Conservation (phyloP, 2,888 invertebrate species). For the Norana najaformis region DNA sequence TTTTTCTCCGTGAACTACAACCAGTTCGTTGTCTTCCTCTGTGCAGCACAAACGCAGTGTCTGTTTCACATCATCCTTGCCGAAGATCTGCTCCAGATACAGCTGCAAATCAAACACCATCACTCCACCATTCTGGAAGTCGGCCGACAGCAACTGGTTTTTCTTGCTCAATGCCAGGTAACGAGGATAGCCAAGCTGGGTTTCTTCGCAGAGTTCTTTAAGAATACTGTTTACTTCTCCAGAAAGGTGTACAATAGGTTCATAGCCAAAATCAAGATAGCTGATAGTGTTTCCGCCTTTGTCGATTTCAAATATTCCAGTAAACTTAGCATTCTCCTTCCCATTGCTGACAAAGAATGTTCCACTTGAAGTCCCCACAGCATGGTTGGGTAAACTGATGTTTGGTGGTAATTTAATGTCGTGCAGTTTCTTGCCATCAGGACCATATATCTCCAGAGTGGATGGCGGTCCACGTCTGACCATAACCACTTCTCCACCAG, state of each 20-base stretch:
- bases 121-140: neutral
- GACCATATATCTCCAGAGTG: neutral
- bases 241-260: neutral
- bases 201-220: neutral
- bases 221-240: neutral
- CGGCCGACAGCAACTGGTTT: neutral
- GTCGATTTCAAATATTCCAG: constrained; percentile 5
- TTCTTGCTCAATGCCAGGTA: neutral
- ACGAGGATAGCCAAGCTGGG: neutral
- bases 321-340: neutral
- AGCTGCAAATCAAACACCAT: neutral
- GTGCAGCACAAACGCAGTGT: neutral
- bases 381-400: neutral
- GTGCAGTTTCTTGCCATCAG: neutral
- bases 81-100: neutral
- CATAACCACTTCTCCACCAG: constrained; percentile 13
- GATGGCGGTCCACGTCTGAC: neutral
- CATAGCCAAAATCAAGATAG: neutral
- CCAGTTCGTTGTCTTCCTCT: neutral
- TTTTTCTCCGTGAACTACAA: neutral
- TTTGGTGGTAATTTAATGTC: neutral
- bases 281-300: neutral
- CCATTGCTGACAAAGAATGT: constrained; percentile 13
- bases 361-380: neutral
- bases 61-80: neutral